A percentile compares a stretch with the other conserved stretches of the same genome.
These are phyloP conservation scores for Oryzias celebensis DNA, from an alignment of 2,113 vertebrate species.

Conservation along the genomic window DNA sequence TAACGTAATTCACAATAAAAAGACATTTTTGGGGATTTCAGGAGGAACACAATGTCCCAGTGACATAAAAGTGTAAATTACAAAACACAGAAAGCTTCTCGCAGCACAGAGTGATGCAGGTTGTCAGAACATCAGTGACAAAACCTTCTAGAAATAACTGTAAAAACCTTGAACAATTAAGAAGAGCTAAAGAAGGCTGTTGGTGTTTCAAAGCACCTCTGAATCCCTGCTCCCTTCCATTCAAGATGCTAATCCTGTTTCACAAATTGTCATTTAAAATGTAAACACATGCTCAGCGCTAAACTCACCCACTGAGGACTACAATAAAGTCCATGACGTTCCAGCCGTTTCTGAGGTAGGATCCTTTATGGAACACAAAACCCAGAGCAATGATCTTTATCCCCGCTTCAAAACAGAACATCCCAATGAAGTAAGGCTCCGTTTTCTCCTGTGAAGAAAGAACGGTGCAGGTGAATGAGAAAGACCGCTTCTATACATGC, in stretches of 20 bases:
- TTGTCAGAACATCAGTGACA: neutral
- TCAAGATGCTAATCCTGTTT: constrained; percentile 34
- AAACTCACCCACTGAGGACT: constrained; percentile 95
- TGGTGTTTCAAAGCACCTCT: constrained; percentile 6
- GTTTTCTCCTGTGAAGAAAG: constrained; percentile 88
- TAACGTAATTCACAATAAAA: neutral
- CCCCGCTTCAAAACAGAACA: constrained; percentile 98
- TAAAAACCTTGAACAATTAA: constrained; percentile 6
- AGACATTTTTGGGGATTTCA: neutral
- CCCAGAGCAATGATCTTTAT: constrained; percentile 98
- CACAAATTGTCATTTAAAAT: constrained; percentile 13
- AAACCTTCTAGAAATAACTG: constrained; percentile 17
- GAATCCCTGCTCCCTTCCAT: neutral
- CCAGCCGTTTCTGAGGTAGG: constrained; percentile 96
- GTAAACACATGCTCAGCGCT: constrained; percentile 7
- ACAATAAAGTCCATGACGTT: constrained; percentile 99
- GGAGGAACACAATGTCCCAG: neutral
- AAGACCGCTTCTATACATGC: neutral
- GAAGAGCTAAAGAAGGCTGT: neutral
- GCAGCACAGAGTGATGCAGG: neutral
- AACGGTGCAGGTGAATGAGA: constrained; percentile 1
- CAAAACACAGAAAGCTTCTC: neutral
- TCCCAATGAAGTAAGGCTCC: constrained; percentile 97
- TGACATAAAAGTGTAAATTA: neutral
- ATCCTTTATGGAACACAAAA: constrained; percentile 97